phyloP scores from a whole-genome alignment of 2,113 vertebrate species.

The Vidua macroura region DNA sequence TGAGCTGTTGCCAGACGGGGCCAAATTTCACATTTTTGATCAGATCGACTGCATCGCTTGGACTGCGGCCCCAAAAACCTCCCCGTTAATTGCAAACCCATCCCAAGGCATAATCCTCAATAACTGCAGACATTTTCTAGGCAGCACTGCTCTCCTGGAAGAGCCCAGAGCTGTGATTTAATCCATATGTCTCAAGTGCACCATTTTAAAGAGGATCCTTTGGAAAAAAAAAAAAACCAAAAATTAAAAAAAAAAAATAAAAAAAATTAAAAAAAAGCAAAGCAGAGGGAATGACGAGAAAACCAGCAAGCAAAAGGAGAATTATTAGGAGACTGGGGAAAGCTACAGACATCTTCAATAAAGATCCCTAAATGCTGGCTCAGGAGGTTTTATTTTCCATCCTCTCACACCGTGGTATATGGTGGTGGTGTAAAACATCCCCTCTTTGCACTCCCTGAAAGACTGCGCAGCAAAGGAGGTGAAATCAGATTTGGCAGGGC shows the following conservation, averaged over 20 bases:
- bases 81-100: background rate
- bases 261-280: background rate
- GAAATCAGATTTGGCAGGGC: conserved; percentile 53
- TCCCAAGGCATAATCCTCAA: background rate
- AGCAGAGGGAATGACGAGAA: conserved; percentile 19
- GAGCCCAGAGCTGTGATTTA: background rate
- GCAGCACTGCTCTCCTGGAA: background rate
- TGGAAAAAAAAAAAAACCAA: background rate
- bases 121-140: conserved; percentile 3
- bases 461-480: background rate
- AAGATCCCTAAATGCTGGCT: conserved; percentile 21
- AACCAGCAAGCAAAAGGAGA: background rate
- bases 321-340: conserved; percentile 40
- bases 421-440: conserved; percentile 39
- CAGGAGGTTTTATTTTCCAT: conserved; percentile 47
- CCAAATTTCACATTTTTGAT: background rate
- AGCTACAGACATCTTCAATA: conserved; percentile 47
- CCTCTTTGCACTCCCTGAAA: conserved; percentile 22
- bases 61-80: background rate
- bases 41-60: background rate
- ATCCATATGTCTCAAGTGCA: conserved; percentile 4
- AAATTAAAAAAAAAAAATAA: background rate
- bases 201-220: conserved; percentile 1
- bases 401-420: background rate
- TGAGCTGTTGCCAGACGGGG: background rate